These are phyloP conservation scores for Gorsachius magnificus DNA, from an alignment of 2,797 vertebrate species.

Conservation along the genomic window DNA sequence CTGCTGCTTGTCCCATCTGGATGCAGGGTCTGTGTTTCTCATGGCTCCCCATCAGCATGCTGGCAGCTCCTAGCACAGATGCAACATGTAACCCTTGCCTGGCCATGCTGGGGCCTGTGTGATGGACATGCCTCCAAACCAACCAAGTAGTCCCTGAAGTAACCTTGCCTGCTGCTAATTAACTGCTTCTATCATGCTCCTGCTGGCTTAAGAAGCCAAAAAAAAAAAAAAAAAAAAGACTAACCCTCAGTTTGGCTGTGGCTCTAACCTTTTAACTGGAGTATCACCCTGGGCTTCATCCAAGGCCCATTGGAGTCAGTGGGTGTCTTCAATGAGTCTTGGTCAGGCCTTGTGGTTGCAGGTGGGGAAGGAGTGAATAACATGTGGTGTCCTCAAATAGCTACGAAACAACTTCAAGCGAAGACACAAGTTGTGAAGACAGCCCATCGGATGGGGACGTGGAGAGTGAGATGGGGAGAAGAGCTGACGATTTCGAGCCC, in stretches of 20 bases:
- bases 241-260: neutral
- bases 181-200: neutral
- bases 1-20: neutral
- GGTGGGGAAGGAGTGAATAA: conserved; percentile 29
- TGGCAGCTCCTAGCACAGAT: neutral
- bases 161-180: conserved; percentile 50
- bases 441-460: conserved; percentile 77
- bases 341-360: neutral
- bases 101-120: neutral
- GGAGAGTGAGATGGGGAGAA: conserved; percentile 66
- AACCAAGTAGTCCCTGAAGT: neutral
- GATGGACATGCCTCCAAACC: neutral
- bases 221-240: neutral
- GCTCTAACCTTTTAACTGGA: neutral
- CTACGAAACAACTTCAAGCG: conserved; percentile 96
- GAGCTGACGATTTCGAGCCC: neutral
- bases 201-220: neutral
- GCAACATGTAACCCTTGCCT: neutral
- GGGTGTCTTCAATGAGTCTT: conserved; percentile 37
- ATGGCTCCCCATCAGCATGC: neutral
- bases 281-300: neutral
- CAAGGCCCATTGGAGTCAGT: conserved; percentile 30
- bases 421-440: conserved; percentile 93
- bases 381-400: conserved; percentile 75
- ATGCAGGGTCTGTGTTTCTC: neutral